Base-by-base conservation (phyloP, 92 coral and sea anemone genomes). In the Epizoanthus fatuus region DNA sequence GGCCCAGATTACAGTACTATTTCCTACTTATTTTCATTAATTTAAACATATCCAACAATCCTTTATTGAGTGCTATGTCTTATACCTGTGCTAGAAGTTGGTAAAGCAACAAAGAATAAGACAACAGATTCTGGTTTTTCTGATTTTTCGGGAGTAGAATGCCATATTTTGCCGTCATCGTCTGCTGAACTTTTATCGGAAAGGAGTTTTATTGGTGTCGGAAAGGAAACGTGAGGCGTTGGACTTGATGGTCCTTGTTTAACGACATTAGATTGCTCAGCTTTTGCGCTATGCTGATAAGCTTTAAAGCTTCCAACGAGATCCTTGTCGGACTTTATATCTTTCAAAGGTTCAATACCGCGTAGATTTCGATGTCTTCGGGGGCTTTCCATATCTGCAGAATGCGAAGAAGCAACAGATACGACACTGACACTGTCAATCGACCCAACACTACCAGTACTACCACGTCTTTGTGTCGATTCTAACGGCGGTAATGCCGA, bases 281-380 rank as follows among this genome's bases (percentile, higher is more conserved):
- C 69, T 81, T 82, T 93, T 9, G 82, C 89, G 25, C 64, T 77
- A 49, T 85, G 93, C 69, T 90, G 98, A 79, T 90, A 84, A 56
- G 85, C 63, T 68, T 92, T 92, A 77, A 92, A 94, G 68, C 71
- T 87, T 3, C 51, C 45, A 29, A 87, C 86, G 15, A 94, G 67
- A 17, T 92, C 94, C 53, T 84, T 88, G 38, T 75, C 90, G 0
- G 95, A 83, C 35, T 77, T 84, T 37, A 92, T 90, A 37, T 72
- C 90, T 75, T 85, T 85, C 53, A 94, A 58, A 52, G 96, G 98
- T 40, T 94, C 92, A 22, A 92, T 66, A 7, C 96, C 94, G 42
- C 86, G 79, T 14, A 93, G 72, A 83, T 91, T 92, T 51, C 97
- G 87, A 70, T 87, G 84, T 6, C 81, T 63, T 29, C 88, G 86